A percentile compares a stretch with the other conserved stretches of the same genome.
Conservation (phyloP, 2,113 vertebrate genomes). For the Cebidichthys violaceus region DNA sequence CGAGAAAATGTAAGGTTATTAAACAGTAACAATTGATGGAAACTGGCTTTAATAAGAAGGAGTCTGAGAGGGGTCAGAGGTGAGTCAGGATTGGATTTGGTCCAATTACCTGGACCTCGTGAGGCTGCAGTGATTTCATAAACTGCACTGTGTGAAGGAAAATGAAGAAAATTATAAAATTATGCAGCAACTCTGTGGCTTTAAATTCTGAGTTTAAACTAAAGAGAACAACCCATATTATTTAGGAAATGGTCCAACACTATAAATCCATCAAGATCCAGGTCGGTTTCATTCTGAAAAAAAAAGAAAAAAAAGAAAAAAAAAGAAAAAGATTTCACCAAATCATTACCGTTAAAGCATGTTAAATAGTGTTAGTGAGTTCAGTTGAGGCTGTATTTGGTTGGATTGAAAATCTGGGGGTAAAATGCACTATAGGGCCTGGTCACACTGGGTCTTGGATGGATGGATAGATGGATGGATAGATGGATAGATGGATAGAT, state of each 20-base stretch:
- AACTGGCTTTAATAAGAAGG: conserved; percentile 21
- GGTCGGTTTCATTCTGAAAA: not conserved
- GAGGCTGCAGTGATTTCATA: conserved; percentile 5
- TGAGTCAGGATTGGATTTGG: conserved; percentile 15
- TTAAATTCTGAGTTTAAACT: not conserved
- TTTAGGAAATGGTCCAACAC: not conserved
- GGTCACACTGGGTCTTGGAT: not conserved
- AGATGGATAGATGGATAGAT: too few species aligned
- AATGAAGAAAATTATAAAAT: not conserved
- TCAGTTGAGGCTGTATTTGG: not conserved
- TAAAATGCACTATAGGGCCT: not conserved
- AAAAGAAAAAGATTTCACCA: not conserved
- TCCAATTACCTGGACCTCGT: conserved; percentile 29
- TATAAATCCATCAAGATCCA: not conserved
- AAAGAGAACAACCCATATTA: not conserved
- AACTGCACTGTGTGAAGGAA: not conserved
- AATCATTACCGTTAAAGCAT: not conserved
- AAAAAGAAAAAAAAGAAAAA: too few species aligned
- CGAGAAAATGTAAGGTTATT: not conserved
- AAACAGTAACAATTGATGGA: not conserved
- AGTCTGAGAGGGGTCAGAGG: conserved; percentile 3
- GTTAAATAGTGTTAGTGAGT: not conserved
- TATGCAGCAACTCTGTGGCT: not conserved
- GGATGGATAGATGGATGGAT: too few species aligned
- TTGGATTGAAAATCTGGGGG: not conserved